Percentiles rank a stretch among this genome's conserved stretches.
Conservation (phyloP, 2,888 invertebrate species). For the Morpho deidamia region DNA sequence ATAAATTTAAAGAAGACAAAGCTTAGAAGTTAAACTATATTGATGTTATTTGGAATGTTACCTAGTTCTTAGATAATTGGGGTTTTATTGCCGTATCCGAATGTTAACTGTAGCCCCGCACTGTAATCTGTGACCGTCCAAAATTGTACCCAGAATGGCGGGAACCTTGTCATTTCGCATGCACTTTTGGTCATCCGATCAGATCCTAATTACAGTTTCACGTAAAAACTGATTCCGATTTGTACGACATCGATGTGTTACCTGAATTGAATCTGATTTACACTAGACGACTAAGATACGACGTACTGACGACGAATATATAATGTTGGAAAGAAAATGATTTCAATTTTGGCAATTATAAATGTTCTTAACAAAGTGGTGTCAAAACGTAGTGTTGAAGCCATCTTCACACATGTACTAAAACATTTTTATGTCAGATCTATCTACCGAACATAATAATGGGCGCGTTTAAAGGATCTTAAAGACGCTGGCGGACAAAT, state of each 20-base stretch:
- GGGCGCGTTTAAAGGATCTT: too few species aligned
- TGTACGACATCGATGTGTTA: slow-evolving; percentile 22
- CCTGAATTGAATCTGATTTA: background rate
- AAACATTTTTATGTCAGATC: too few species aligned
- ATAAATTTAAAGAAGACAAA: too few species aligned
- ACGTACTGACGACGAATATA: background rate
- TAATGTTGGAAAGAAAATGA: too few species aligned
- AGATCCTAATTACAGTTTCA: slow-evolving; percentile 48
- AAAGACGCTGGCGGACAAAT: too few species aligned
- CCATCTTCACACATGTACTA: too few species aligned
- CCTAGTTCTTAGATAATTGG: too few species aligned
- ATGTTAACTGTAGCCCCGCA: slow-evolving; percentile 52
- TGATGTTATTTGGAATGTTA: too few species aligned
- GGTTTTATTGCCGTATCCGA: background rate
- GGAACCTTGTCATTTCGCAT: slow-evolving; percentile 67
- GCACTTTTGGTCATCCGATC: slow-evolving; percentile 40
- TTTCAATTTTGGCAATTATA: too few species aligned
- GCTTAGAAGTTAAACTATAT: background rate
- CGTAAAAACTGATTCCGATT: slow-evolving; percentile 46
- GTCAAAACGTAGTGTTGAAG: too few species aligned
- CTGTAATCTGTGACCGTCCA: slow-evolving; percentile 63
- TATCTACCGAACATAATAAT: too few species aligned
- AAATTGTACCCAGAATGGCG: slow-evolving; percentile 60
- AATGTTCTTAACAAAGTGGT: too few species aligned
- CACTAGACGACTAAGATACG: background rate